Percentiles rank a stretch among this genome's conserved stretches.
Evolutionary conservation across 2,888 invertebrate genomes (phyloP).

Genomic region (Hermaeophaga mercurialis): DNA sequence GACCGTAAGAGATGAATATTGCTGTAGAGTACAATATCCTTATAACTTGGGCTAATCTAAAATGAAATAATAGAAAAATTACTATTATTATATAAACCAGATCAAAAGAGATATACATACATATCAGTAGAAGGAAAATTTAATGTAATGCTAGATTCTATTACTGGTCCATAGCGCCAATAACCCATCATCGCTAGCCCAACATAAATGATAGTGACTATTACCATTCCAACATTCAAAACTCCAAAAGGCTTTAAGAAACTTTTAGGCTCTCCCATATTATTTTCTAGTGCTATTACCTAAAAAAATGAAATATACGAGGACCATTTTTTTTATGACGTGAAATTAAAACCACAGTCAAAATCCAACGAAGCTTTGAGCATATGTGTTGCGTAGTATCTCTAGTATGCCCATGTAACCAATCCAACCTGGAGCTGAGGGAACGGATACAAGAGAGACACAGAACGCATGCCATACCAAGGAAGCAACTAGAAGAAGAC

Average conservation of each 20-base stretch:
- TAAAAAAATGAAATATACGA: too few relatives aligned
- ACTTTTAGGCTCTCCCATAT: conserved; percentile 82
- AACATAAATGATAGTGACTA: conserved; percentile 78
- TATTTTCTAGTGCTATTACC: conserved; percentile 90
- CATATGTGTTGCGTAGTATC: too few relatives aligned
- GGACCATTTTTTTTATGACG: too few relatives aligned
- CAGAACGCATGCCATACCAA: too few relatives aligned
- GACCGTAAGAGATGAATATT: conserved; percentile 81
- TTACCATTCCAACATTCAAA: conserved; percentile 79
- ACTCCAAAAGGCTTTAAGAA: conserved; percentile 81
- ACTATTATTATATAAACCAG: too few relatives aligned
- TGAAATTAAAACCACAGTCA: too few relatives aligned
- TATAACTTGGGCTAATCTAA: conserved; percentile 68
- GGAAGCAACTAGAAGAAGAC: too few relatives aligned
- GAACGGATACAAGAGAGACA: too few relatives aligned
- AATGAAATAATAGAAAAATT: conserved; percentile 5
- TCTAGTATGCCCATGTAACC: too few relatives aligned
- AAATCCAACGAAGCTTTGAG: too few relatives aligned
- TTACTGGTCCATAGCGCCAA: conserved; percentile 73
- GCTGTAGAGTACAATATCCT: conserved; percentile 68
- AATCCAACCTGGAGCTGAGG: too few relatives aligned
- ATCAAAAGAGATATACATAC: conserved; percentile 54
- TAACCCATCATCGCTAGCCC: conserved; percentile 85
- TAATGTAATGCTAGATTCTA: conserved; percentile 79
- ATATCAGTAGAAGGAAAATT: conserved; percentile 70